Evolutionary conservation across 2,113 vertebrate genomes (phyloP).

Genomic region (Phyllostomus discolor): DNA sequence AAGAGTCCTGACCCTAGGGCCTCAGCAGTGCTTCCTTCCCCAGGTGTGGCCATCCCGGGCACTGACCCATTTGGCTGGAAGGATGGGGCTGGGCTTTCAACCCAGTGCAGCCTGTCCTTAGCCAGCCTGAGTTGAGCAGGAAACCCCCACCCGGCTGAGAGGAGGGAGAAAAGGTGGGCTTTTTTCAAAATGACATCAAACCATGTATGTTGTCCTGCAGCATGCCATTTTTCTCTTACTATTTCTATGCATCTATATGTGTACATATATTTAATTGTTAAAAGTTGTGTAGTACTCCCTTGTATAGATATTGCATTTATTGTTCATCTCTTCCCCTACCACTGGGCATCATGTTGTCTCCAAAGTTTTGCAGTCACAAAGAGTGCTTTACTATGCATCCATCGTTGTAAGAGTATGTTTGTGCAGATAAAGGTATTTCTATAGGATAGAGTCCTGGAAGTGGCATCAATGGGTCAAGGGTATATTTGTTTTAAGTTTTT

Average conservation of each 20-base stretch:
- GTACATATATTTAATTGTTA: neutral
- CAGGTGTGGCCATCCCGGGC: constrained; percentile 18
- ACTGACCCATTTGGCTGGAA: neutral
- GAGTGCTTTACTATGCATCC: neutral
- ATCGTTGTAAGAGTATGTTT: neutral
- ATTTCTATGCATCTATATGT: neutral
- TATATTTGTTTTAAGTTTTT: constrained; percentile 1
- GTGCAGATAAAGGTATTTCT: neutral
- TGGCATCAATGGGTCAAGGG: neutral
- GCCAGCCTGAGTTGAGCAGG: neutral
- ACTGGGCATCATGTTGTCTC: neutral
- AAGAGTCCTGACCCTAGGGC: neutral
- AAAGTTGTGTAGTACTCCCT: neutral
- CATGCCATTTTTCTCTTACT: neutral
- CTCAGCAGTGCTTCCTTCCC: neutral
- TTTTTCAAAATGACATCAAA: neutral
- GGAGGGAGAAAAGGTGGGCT: neutral
- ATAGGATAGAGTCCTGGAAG: neutral
- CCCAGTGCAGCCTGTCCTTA: neutral
- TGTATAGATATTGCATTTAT: neutral
- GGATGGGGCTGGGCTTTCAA: constrained; percentile 9
- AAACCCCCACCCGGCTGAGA: neutral
- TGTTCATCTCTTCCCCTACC: neutral
- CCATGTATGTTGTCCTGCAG: neutral
- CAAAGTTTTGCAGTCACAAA: neutral